phyloP scores from a whole-genome alignment of 2,113 vertebrate species.

The Protobothrops flavoviridis region DNA sequence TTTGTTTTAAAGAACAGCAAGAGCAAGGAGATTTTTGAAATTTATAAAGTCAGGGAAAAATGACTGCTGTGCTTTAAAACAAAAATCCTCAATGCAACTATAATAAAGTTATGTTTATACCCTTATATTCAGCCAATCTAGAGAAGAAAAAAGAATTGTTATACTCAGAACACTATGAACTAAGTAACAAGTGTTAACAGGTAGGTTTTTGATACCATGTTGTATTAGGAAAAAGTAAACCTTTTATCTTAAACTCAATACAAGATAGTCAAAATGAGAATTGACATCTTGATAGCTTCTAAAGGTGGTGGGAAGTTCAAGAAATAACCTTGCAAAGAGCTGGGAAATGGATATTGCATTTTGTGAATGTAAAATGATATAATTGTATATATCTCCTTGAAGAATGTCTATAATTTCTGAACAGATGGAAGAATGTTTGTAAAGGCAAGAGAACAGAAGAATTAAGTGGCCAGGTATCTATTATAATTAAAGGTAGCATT shows the following conservation, averaged over 20 bases:
- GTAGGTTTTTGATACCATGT: background rate
- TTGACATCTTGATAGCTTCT: background rate
- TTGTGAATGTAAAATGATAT: constrained; percentile 14
- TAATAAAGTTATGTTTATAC: background rate
- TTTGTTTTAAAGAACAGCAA: background rate
- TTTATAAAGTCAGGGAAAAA: background rate
- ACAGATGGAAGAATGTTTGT: background rate
- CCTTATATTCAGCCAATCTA: background rate
- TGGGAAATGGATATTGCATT: constrained; percentile 7
- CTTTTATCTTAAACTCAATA: background rate
- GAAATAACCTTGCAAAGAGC: background rate
- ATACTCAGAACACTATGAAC: background rate
- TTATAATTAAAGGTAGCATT: background rate
- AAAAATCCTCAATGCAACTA: background rate
- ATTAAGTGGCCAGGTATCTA: background rate
- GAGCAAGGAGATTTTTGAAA: background rate
- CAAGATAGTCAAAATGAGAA: background rate
- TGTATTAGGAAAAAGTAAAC: background rate
- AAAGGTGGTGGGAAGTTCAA: background rate
- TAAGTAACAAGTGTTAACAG: background rate
- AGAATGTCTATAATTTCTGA: background rate
- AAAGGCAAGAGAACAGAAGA: background rate
- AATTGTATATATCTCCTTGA: constrained; percentile 1
- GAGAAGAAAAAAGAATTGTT: background rate
- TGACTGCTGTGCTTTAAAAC: background rate